Evolutionary conservation across 2,888 invertebrate species (phyloP).

Genomic region (Oligia fasciuncula): DNA sequence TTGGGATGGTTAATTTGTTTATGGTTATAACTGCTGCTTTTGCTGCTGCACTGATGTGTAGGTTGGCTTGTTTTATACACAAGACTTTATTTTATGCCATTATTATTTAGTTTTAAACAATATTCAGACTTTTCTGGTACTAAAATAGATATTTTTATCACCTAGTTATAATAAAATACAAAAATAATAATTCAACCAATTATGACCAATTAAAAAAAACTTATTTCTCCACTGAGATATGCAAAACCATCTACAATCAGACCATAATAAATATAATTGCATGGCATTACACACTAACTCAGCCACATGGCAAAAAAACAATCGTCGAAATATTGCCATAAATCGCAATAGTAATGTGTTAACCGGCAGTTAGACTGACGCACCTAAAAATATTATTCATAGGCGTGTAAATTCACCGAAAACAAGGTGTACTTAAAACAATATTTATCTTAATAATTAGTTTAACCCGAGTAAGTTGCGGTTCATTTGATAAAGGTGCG

Average conservation of each 20-base stretch:
- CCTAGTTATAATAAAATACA: not conserved
- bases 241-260: conserved; percentile 58
- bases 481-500: conserved; percentile 87
- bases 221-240: conserved; percentile 49
- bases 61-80: not conserved
- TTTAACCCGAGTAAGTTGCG: conserved; percentile 84
- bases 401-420: conserved; percentile 81
- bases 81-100: not conserved
- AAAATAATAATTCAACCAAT: not conserved
- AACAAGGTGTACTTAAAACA: conserved; percentile 86
- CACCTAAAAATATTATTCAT: conserved; percentile 76
- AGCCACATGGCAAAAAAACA: conserved; percentile 65
- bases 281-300: conserved; percentile 61
- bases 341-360: conserved; percentile 73
- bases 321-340: conserved; percentile 67
- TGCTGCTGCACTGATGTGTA: not conserved
- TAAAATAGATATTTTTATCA: not conserved
- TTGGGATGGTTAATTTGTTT: not conserved
- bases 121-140: not conserved
- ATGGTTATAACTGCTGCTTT: not conserved
- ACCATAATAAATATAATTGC: conserved; percentile 59
- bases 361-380: conserved; percentile 72
- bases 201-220: conserved; percentile 2
- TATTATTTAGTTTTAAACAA: not conserved
- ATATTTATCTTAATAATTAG: conserved; percentile 90